Evolutionary conservation across 2,888 invertebrate genomes (phyloP).

Genomic region (Drosophila infuscata): DNA sequence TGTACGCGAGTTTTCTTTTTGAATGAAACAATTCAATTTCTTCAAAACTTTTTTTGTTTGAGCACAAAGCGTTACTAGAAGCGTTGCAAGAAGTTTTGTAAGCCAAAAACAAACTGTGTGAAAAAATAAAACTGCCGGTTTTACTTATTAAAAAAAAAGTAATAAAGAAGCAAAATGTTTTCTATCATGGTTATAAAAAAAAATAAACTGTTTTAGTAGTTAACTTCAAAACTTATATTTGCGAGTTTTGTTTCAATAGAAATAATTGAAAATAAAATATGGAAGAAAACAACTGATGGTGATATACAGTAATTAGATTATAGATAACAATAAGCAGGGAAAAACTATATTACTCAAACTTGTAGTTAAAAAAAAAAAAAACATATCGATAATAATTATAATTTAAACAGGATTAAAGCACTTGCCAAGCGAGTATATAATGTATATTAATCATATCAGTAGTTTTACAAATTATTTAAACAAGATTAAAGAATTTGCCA

Average conservation of each 20-base stretch:
- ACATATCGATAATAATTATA: background rate
- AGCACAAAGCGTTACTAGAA: background rate
- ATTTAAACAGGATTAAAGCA: background rate
- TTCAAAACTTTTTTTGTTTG: background rate
- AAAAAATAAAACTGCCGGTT: background rate
- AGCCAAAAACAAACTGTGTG: background rate
- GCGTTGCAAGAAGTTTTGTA: background rate
- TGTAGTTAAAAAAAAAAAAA: background rate
- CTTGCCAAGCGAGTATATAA: background rate
- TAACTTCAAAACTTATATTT: background rate
- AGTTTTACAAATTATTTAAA: background rate
- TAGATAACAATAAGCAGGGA: background rate
- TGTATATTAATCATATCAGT: background rate
- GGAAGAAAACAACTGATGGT: background rate
- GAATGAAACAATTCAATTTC: background rate
- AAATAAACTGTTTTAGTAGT: background rate
- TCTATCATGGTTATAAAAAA: background rate
- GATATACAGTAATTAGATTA: background rate
- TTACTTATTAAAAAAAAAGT: background rate
- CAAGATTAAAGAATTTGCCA: background rate
- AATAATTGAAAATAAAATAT: background rate
- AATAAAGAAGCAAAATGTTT: background rate
- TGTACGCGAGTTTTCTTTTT: background rate
- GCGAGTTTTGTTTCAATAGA: background rate
- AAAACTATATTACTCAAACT: background rate